Evolutionary conservation across 2,888 invertebrate genomes (phyloP).

Genomic region (Eurois occulta): DNA sequence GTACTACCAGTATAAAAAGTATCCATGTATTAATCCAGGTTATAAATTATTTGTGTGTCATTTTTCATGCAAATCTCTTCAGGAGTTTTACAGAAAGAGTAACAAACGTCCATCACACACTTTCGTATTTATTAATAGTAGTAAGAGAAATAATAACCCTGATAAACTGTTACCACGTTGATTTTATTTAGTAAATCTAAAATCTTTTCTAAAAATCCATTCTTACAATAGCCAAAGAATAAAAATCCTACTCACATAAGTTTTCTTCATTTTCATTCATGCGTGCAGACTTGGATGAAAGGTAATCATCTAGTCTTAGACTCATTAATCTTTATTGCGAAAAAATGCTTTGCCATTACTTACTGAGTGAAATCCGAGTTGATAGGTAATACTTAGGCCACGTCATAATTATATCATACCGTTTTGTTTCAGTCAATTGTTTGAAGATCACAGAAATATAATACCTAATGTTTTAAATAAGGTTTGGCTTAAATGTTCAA

Average conservation of each 20-base stretch:
- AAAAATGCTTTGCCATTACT: background rate
- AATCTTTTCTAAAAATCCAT: background rate
- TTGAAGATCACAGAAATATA: background rate
- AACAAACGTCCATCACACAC: background rate
- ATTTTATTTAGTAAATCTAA: background rate
- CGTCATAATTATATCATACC: no score
- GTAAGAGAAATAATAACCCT: background rate
- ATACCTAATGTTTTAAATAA: background rate
- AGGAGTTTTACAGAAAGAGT: no score
- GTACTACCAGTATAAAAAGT: background rate
- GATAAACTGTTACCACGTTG: background rate
- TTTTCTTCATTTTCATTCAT: conserved; percentile 10
- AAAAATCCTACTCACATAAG: conserved; percentile 2
- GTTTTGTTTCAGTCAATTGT: background rate
- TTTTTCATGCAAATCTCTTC: no score
- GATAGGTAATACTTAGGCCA: background rate
- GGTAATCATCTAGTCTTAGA: background rate
- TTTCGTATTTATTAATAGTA: background rate
- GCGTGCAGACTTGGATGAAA: background rate
- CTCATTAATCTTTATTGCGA: background rate
- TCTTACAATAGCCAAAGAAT: background rate
- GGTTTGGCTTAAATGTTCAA: background rate
- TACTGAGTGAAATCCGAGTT: background rate
- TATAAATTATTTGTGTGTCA: no score
- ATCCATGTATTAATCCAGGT: no score